These are phyloP conservation scores for Exaiptasia diaphana DNA, from an alignment of 64 coral and sea anemone species.

Conservation along the genomic window DNA sequence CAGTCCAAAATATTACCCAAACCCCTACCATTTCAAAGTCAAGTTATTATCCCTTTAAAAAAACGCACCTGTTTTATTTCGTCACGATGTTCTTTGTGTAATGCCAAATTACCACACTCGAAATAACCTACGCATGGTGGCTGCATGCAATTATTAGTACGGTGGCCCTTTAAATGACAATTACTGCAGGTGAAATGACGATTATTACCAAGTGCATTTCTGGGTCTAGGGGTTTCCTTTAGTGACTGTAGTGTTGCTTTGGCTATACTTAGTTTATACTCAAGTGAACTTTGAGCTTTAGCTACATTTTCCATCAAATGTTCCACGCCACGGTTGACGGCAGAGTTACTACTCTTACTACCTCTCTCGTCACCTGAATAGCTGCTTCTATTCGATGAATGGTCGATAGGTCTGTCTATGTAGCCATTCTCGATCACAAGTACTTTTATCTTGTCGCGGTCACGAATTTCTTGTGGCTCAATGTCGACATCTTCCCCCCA, in stretches of 20 bases:
- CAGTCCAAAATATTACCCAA: too few relatives aligned
- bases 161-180: constrained; percentile 42
- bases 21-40: too few relatives aligned
- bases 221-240: background rate
- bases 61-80: constrained; percentile 43
- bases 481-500: too few relatives aligned
- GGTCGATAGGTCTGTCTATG: too few relatives aligned
- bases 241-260: background rate
- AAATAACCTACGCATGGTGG: constrained; percentile 32
- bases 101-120: constrained; percentile 15
- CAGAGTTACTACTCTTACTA: too few relatives aligned
- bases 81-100: constrained; percentile 42
- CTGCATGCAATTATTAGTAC: constrained; percentile 21
- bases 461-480: too few relatives aligned
- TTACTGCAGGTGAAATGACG: constrained; percentile 24
- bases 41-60: too few relatives aligned
- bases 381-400: too few relatives aligned
- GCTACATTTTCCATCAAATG: background rate
- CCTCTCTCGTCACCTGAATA: too few relatives aligned
- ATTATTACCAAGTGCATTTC: background rate
- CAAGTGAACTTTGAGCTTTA: background rate
- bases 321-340: background rate
- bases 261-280: background rate
- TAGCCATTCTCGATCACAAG: too few relatives aligned
- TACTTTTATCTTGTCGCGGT: too few relatives aligned